Conservation (phyloP, 2,113 vertebrate genomes). For the Australoheros scitulus region DNA sequence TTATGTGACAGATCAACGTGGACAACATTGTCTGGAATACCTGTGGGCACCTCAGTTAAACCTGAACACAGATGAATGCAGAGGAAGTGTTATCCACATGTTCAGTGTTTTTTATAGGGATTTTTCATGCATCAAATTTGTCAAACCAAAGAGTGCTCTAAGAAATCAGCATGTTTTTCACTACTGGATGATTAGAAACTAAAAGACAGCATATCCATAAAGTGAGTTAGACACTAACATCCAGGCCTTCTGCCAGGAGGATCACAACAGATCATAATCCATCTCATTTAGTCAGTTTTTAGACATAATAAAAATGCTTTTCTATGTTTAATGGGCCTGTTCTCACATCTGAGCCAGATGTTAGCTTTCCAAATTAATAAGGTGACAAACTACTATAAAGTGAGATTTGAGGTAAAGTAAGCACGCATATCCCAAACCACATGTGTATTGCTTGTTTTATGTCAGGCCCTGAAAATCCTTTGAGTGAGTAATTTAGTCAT, state of each 20-base stretch:
- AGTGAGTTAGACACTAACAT: slow-evolving; percentile 14
- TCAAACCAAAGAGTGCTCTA: not conserved
- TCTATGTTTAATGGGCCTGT: not conserved
- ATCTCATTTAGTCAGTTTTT: slow-evolving; percentile 14
- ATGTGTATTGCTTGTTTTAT: not conserved
- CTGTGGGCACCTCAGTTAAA: slow-evolving; percentile 88
- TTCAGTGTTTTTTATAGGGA: not conserved
- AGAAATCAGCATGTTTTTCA: not conserved
- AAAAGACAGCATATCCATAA: not conserved
- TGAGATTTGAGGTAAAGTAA: not conserved
- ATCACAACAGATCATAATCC: not conserved
- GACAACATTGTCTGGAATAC: slow-evolving; percentile 88
- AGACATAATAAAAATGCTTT: not conserved
- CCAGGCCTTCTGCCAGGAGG: not conserved
- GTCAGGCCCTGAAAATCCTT: not conserved
- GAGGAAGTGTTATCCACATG: not conserved
- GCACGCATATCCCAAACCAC: slow-evolving; percentile 13
- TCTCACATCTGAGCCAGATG: not conserved
- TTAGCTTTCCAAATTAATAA: slow-evolving; percentile 1
- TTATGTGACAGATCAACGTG: slow-evolving; percentile 92
- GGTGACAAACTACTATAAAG: not conserved
- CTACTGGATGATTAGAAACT: not conserved
- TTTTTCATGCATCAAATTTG: not conserved
- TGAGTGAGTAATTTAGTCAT: slow-evolving; percentile 8
- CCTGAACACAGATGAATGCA: slow-evolving; percentile 71